Percentiles rank a stretch among this genome's conserved stretches.
Evolutionary conservation across 2,797 vertebrate genomes (phyloP).

Genomic region (Anguilla marmorata): DNA sequence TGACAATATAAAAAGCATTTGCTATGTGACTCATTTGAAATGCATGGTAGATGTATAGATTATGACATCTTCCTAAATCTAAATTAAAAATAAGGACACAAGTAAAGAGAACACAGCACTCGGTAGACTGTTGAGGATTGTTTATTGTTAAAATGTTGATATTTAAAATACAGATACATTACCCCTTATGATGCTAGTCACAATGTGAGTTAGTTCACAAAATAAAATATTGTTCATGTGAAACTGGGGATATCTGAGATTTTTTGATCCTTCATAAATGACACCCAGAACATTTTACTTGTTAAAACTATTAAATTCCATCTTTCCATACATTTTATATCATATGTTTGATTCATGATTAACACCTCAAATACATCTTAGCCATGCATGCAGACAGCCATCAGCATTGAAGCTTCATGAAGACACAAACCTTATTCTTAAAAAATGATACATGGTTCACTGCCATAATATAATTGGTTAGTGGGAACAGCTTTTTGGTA

Average conservation of each 20-base stretch:
- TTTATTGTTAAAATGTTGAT: slow-evolving; percentile 21
- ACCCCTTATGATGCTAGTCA: background rate
- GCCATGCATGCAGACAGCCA: slow-evolving; percentile 18
- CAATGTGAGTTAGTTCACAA: slow-evolving; percentile 12
- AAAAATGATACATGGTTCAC: slow-evolving; percentile 39
- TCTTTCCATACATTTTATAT: background rate
- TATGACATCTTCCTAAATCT: background rate
- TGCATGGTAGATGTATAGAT: background rate
- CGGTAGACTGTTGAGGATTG: background rate
- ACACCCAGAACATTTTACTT: background rate
- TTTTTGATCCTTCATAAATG: background rate
- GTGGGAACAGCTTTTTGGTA: slow-evolving; percentile 45
- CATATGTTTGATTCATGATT: slow-evolving; percentile 16
- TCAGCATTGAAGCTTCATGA: background rate
- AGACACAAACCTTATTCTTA: background rate
- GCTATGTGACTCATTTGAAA: background rate
- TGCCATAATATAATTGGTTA: slow-evolving; percentile 50
- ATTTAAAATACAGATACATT: background rate
- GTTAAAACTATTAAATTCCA: background rate
- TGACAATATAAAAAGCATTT: background rate
- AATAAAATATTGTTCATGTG: background rate
- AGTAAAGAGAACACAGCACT: background rate
- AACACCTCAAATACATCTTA: background rate
- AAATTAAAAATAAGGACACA: background rate
- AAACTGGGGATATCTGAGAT: background rate